Base-by-base conservation (phyloP, 2,888 invertebrate species). In the Philereme vetulata region DNA sequence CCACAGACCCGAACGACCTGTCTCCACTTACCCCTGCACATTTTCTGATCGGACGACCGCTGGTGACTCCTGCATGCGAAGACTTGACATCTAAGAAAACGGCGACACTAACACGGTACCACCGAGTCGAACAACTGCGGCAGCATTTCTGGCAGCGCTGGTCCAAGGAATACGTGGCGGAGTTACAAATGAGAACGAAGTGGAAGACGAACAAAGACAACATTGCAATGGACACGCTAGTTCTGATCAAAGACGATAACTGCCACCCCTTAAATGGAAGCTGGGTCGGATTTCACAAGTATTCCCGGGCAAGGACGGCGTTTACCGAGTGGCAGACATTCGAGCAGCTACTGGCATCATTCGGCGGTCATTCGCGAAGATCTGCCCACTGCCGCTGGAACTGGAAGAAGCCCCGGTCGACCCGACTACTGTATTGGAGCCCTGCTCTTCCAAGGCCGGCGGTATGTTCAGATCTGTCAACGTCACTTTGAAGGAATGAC, bases 1-100 rank as follows among this genome's bases (percentile, higher is more conserved):
- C 71, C 43, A 7, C 71, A 42, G 69, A 72, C 58, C 69, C 72
- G 1, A 61, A 59, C 21, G 72, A 72, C 48, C 45, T 67, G 2
- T 6, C n/a, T 4, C 72, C 74, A 3, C 62, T 81, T 4, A 79
- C 73, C 0, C 79, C 78, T 8, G 78, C 65, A 0, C 80, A 81
- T 50, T 77, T 79, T 61, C 62, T 82, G n/a, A 49, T 57, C 35
- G 64, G 64, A 10, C 43, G 76, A 65, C 47, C 46, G 45, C 36
- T 63, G 43, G 52, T 50, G n/a, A 49, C 61, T 1, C 65, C 59
- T 1, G 47, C 47, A 4, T 36, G 40, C 40, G 8, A n/a, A 35
- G 57, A 64, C 51, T 5, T 64, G 33, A 50, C 50, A n/a, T n/a
- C n/a, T n/a, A n/a, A n/a, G n/a, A n/a, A n/a, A n/a, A n/a, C n/a